Evolutionary conservation across 2,888 invertebrate species (phyloP).

Genomic region (Cephus rjabovi): DNA sequence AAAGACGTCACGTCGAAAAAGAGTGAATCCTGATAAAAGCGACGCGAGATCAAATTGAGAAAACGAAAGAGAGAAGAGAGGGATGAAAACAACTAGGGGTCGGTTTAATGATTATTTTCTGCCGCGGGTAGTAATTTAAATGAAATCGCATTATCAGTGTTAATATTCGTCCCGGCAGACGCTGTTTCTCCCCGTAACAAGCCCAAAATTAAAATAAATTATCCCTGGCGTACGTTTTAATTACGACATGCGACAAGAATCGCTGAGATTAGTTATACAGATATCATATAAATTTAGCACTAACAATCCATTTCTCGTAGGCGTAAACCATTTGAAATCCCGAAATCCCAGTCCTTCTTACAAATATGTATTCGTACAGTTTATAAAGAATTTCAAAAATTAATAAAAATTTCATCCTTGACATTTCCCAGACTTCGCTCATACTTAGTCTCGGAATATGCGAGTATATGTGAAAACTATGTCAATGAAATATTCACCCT

Average conservation of each 20-base stretch:
- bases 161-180: constrained; percentile 13
- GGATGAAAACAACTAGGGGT: neutral
- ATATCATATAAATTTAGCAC: neutral
- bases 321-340: neutral
- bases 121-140: constrained; percentile 14
- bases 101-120: constrained; percentile 12
- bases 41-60: neutral
- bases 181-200: constrained; percentile 4
- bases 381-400: neutral
- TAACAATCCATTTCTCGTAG: neutral
- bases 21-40: neutral
- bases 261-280: neutral
- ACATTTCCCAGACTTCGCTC: neutral
- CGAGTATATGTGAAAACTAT: constrained; percentile 27
- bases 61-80: neutral
- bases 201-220: constrained; percentile 20
- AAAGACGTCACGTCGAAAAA: neutral
- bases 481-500: constrained; percentile 23
- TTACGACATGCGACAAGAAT: constrained; percentile 5
- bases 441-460: neutral
- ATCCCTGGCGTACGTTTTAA: constrained; percentile 12
- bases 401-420: neutral
- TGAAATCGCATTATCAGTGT: constrained; percentile 3
- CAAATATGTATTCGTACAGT: neutral
- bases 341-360: neutral